Evolutionary conservation across 1,140 invertebrate genomes (phyloP), one percentile per base, ranked within the genome.

Genomic region (Maniola jurtina): DNA sequence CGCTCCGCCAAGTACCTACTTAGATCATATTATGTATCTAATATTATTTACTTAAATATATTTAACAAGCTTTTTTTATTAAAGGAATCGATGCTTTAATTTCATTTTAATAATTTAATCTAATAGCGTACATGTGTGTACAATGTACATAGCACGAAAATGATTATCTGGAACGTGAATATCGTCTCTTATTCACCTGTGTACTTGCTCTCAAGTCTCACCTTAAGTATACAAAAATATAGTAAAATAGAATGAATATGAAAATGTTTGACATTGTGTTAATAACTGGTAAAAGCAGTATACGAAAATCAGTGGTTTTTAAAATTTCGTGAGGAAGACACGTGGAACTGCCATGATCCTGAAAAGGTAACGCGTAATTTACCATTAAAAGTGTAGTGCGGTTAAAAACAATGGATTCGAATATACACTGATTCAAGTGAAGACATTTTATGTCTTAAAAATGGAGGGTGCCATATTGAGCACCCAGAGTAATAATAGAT

Each of bases 381-480:
- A 35, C 14, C 13, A 60, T 16, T 25, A 6, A 54, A 62, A 73
- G 72, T 77, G 68, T 67, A 80, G 75, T 83, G 78, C 68, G 59
- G 70, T 64, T 68, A 68, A 63, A 69, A 80, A 81, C 60, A 60
- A 89, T 88, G 86, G 80, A 80, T 77, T 76, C 73, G 16, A 83
- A 84, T 66, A 83, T 82, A 81, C 75, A 86, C 58, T 86, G 58
- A 82, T 79, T 83, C 76, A 63, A 61, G 75, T 80, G 69, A 59
- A 42, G 33, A 47, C 55, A 35, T 60, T 58, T 13, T 68, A 63
- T 62, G 61, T 45, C 65, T 42, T 71, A 64, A 86, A 75, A 64
- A 91, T 92, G 91, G 91, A 92, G 79, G 86, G 90, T 80, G 89
- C 89, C 59, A 77, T 91, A 38, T 75, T 91, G 66, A 89, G 83